Percentiles rank a stretch among this genome's conserved stretches.
phyloP scores from a whole-genome alignment of 2,113 vertebrate species.

The Clarias macrocephalus region DNA sequence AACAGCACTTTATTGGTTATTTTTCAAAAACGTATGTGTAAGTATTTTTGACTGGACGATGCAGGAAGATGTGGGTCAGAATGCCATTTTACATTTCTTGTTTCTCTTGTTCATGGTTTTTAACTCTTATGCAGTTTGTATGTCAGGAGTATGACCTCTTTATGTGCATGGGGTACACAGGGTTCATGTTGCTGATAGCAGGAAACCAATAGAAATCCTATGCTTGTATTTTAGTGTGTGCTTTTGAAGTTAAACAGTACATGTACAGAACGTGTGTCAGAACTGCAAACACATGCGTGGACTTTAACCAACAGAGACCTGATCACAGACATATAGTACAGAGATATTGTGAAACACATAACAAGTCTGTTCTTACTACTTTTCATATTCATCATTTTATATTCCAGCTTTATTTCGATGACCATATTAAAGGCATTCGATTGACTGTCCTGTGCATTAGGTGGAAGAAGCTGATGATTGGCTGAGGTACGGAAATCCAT shows the following conservation, averaged over 20 bases:
- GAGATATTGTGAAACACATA: background rate
- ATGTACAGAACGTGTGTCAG: background rate
- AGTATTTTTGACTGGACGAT: background rate
- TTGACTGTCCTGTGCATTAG: conserved; percentile 65
- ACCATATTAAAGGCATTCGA: background rate
- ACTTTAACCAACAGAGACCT: conserved; percentile 38
- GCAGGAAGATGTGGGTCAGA: background rate
- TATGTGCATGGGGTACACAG: conserved; percentile 11
- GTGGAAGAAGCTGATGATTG: conserved; percentile 96
- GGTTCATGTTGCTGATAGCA: conserved; percentile 27
- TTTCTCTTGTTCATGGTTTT: background rate
- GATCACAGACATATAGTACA: background rate
- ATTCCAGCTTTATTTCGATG: too few relatives aligned
- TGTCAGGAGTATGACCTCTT: conserved; percentile 35
- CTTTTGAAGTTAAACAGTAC: conserved; percentile 9
- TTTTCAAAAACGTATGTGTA: background rate
- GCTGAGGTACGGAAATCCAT: conserved; percentile 93
- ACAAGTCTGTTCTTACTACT: background rate
- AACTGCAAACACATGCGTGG: conserved; percentile 27
- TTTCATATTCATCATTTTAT: too few relatives aligned
- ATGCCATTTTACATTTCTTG: background rate
- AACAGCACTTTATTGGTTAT: background rate
- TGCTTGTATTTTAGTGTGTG: background rate
- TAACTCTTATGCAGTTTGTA: background rate
- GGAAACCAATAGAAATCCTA: conserved; percentile 13